phyloP scores from a whole-genome alignment of 2,888 invertebrate species.

The Theretra japonica region DNA sequence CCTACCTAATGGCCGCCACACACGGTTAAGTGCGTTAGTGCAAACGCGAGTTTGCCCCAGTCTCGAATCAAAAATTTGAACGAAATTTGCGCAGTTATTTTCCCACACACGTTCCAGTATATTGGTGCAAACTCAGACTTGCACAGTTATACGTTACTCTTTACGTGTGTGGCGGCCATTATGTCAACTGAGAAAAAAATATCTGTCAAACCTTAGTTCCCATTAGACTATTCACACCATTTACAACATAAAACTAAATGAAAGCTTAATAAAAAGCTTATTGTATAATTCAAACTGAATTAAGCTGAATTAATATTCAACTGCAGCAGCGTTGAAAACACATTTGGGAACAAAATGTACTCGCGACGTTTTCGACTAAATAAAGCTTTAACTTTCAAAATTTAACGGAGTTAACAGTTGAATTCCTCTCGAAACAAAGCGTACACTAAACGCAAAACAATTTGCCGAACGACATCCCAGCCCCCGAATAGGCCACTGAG shows the following conservation, averaged over 20 bases:
- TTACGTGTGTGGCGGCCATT: no score
- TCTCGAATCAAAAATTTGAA: no score
- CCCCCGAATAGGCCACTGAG: slow-evolving; percentile 13
- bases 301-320: not conserved
- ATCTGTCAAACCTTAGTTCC: no score
- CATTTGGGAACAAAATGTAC: slow-evolving; percentile 5
- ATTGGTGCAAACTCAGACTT: no score
- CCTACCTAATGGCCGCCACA: no score
- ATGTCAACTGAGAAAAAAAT: no score
- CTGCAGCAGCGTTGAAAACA: not conserved
- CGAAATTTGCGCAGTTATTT: no score
- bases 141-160: no score
- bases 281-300: not conserved
- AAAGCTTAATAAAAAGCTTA: not conserved
- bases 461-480: slow-evolving; percentile 30
- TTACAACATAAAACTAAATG: not conserved
- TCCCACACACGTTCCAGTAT: no score
- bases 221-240: no score
- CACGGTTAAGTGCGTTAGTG: no score
- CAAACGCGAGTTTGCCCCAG: no score
- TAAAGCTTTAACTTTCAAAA: not conserved
- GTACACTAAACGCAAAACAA: slow-evolving; percentile 27
- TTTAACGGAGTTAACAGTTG: not conserved
- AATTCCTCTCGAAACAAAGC: slow-evolving; percentile 6
- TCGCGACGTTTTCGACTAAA: not conserved